Evolutionary conservation across 2,113 vertebrate species (phyloP).

Genomic region (Salminus brasiliensis): DNA sequence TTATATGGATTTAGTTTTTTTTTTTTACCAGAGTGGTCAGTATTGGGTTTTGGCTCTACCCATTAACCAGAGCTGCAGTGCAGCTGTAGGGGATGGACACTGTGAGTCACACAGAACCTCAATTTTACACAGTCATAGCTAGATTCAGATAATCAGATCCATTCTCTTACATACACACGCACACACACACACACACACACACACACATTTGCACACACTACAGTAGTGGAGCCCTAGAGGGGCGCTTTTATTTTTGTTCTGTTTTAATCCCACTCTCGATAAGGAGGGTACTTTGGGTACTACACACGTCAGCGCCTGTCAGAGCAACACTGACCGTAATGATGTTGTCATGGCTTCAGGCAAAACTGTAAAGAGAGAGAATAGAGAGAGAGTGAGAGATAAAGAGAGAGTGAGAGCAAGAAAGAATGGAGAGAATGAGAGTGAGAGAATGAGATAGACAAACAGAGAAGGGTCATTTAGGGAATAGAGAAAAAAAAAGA

Average conservation of each 20-base stretch:
- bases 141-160: not conserved
- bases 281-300: not conserved
- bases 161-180: not conserved
- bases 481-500: not conserved
- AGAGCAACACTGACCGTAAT: conserved; percentile 34
- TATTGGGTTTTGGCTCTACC: not conserved
- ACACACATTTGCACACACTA: not conserved
- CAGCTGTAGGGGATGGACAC: not conserved
- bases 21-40: not conserved
- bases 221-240: not conserved
- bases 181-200: not conserved
- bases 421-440: not conserved
- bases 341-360: conserved; percentile 42
- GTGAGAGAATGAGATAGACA: not conserved
- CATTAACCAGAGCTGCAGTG: not conserved
- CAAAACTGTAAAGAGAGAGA: conserved; percentile 27
- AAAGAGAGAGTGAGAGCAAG: not conserved
- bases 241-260: conserved; percentile 12
- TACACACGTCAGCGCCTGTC: conserved; percentile 37
- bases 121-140: not conserved
- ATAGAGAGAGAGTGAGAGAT: conserved; percentile 14
- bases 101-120: not conserved
- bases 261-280: conserved; percentile 12
- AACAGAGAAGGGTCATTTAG: not conserved
- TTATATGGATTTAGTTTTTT: not conserved